A percentile compares a stretch with the other conserved stretches of the same genome.
These are phyloP conservation scores for Eurytoma californica DNA, from an alignment of 2,888 invertebrate species.

Conservation along the genomic window DNA sequence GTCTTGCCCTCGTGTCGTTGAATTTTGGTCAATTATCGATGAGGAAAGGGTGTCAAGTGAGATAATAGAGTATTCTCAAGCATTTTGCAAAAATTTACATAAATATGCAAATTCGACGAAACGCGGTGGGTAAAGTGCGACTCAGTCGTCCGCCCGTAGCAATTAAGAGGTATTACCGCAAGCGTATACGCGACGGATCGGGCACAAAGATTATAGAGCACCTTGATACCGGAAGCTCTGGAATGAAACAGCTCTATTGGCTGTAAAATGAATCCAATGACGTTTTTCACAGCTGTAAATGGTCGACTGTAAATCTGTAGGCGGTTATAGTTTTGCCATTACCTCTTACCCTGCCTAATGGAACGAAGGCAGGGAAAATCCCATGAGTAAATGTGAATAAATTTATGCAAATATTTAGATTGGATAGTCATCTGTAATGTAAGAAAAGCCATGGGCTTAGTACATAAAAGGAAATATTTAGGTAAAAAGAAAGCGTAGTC, in stretches of 20 bases:
- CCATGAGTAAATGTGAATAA: no score
- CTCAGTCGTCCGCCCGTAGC: background rate
- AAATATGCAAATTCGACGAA: constrained; percentile 3
- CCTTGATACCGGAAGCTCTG: background rate
- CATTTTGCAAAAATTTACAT: background rate
- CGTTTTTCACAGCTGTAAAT: no score
- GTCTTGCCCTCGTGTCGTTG: background rate
- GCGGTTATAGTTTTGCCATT: no score
- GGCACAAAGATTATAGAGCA: background rate
- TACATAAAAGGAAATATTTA: no score
- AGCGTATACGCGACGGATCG: background rate
- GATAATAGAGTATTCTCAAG: background rate
- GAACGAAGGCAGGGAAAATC: no score
- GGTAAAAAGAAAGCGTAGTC: no score
- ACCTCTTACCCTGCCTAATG: no score
- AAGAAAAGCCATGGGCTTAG: no score
- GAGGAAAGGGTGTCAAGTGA: constrained; percentile 1
- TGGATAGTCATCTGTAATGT: no score
- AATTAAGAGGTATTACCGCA: background rate
- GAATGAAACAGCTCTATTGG: background rate
- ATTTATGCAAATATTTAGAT: no score
- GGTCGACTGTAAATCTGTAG: no score
- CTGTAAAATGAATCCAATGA: no score
- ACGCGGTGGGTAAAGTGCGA: background rate
- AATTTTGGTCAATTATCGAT: background rate